phyloP scores from a whole-genome alignment of 2,888 invertebrate species.

The Anthophora plumipes region DNA sequence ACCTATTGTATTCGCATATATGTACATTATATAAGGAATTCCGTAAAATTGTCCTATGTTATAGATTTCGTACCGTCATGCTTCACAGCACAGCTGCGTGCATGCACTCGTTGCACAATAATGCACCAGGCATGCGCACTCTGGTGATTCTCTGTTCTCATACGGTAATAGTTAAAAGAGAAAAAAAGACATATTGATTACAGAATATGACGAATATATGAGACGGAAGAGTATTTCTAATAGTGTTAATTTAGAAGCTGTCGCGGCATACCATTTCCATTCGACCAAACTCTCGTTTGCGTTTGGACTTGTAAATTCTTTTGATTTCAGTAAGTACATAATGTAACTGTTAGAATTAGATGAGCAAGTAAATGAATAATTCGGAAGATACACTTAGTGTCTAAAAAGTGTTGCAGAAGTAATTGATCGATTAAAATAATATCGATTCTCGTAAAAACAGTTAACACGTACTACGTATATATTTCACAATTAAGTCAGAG shows the following conservation, averaged over 20 bases:
- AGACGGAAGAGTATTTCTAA: neutral
- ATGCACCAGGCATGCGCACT: neutral
- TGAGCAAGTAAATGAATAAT: neutral
- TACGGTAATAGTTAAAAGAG: neutral
- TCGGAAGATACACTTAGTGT: neutral
- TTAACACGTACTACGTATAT: neutral
- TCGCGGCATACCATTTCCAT: neutral
- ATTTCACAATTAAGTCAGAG: neutral
- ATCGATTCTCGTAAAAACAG: neutral
- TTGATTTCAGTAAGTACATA: constrained; percentile 16
- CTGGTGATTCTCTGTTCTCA: neutral
- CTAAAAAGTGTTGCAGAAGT: neutral
- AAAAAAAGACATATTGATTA: too few relatives aligned
- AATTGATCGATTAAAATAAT: neutral
- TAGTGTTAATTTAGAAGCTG: neutral
- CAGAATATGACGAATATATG: neutral
- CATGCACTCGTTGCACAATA: constrained; percentile 16
- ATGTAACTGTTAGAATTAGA: neutral
- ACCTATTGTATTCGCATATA: neutral
- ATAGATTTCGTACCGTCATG: constrained; percentile 13
- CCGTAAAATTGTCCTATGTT: neutral
- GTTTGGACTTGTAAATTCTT: neutral
- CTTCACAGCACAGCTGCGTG: neutral
- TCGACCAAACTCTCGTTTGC: neutral
- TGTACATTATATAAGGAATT: constrained; percentile 33